Percentiles rank a stretch among this genome's conserved stretches.
Evolutionary conservation across 1,140 invertebrate species (phyloP).

Genomic region (Drosophila virilis): DNA sequence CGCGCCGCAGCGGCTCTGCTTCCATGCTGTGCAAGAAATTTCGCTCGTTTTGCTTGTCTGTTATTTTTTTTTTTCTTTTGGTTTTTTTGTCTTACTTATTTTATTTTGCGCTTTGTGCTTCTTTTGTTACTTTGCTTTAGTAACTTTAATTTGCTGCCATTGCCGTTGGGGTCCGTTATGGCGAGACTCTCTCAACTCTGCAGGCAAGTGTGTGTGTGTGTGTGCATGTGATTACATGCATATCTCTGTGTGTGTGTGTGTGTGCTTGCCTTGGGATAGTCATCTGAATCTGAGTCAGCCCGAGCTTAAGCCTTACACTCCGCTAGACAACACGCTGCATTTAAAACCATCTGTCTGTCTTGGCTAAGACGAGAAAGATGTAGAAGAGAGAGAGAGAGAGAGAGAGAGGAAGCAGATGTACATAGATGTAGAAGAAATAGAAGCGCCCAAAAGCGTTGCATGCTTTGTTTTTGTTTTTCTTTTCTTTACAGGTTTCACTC

Average conservation of each 20-base stretch:
- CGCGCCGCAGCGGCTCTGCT: conserved; percentile 15
- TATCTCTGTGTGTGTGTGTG: not conserved
- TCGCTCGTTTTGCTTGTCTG: conserved; percentile 20
- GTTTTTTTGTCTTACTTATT: conserved; percentile 24
- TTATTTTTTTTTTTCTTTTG: conserved; percentile 27
- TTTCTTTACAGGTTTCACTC: not conserved
- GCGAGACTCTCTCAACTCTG: conserved; percentile 21
- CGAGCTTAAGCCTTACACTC: conserved; percentile 23
- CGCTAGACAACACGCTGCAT: conserved; percentile 34
- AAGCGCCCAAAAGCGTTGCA: not conserved
- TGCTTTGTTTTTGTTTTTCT: conserved; percentile 13
- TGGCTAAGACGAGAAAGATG: conserved; percentile 5
- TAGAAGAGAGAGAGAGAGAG: not conserved
- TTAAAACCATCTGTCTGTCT: conserved; percentile 14
- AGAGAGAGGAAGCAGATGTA: not conserved
- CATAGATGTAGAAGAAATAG: not conserved
- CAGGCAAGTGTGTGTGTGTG: not conserved
- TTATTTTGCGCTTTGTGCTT: conserved; percentile 41
- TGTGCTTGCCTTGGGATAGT: conserved; percentile 27
- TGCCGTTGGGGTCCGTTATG: conserved; percentile 67
- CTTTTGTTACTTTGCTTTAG: conserved; percentile 59
- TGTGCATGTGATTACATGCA: not conserved
- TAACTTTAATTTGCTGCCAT: conserved; percentile 79
- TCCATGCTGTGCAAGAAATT: conserved; percentile 48
- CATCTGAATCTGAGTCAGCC: conserved; percentile 46